Conservation (phyloP, 2,888 invertebrate genomes). For the Lithodes maja region DNA sequence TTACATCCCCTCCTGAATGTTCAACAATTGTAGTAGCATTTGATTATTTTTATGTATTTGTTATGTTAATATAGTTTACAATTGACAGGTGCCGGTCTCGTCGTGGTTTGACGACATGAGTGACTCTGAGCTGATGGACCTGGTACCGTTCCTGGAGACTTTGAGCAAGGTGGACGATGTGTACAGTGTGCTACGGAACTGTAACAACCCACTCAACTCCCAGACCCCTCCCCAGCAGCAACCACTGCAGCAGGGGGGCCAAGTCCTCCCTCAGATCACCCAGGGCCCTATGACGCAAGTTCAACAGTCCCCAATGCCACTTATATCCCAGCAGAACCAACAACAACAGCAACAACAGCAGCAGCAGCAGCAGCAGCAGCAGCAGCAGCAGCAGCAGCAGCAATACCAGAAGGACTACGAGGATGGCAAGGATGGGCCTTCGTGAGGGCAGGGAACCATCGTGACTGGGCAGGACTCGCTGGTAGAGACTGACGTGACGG, state of each 20-base stretch:
- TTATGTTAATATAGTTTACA: background rate
- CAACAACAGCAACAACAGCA: constrained; percentile 61
- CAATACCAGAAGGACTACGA: constrained; percentile 58
- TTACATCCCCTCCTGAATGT: no score
- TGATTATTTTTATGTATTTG: no score
- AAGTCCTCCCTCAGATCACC: constrained; percentile 51
- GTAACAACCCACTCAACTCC: constrained; percentile 65
- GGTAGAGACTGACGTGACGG: constrained; percentile 36
- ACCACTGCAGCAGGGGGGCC: constrained; percentile 40
- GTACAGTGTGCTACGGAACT: constrained; percentile 92
- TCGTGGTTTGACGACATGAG: constrained; percentile 99
- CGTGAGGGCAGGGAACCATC: constrained; percentile 49
- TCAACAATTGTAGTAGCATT: no score
- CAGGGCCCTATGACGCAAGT: constrained; percentile 69
- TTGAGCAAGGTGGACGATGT: constrained; percentile 97
- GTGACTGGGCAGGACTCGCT: constrained; percentile 44
- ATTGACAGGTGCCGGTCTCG: constrained; percentile 89
- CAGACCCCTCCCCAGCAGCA: constrained; percentile 46
- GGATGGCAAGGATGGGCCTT: constrained; percentile 58
- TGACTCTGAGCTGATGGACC: constrained; percentile 96
- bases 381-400: constrained; percentile 61
- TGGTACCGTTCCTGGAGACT: constrained; percentile 98
- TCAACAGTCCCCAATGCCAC: constrained; percentile 55
- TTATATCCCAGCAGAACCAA: constrained; percentile 51
- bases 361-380: constrained; percentile 66